Evolutionary conservation across 2,797 vertebrate species (phyloP).

Genomic region (Spinus olivaceus): DNA sequence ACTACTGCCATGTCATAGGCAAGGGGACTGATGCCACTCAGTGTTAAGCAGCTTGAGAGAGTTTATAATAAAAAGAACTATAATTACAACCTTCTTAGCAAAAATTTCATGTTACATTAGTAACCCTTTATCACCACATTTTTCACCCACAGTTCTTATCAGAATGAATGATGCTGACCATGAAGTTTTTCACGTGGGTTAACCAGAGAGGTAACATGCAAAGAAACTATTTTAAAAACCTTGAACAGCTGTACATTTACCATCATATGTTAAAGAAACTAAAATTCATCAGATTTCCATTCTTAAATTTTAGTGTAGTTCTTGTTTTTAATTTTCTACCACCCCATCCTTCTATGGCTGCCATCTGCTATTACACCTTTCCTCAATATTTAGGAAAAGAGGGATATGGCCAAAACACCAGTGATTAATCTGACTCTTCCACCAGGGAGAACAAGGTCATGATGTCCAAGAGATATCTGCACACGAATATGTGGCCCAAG

Average conservation of each 20-base stretch:
- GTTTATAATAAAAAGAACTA: background rate
- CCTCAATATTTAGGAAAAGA: background rate
- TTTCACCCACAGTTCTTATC: background rate
- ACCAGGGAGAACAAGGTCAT: background rate
- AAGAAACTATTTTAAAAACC: background rate
- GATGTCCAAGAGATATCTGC: background rate
- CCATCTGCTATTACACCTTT: background rate
- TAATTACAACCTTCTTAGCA: background rate
- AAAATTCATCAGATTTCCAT: background rate
- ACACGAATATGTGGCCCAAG: conserved; percentile 7
- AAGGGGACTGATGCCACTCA: background rate
- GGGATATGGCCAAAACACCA: background rate
- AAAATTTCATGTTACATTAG: background rate
- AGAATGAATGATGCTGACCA: background rate
- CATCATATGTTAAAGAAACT: background rate
- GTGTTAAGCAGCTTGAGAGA: background rate
- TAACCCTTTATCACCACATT: background rate
- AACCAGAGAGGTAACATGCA: background rate
- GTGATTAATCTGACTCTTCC: background rate
- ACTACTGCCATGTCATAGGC: background rate
- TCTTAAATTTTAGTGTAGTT: background rate
- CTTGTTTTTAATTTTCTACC: background rate
- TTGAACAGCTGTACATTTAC: background rate
- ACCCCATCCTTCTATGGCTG: background rate
- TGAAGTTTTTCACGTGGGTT: background rate